Evolutionary conservation across 2,113 vertebrate genomes (phyloP).

Genomic region (Todiramphus chloris): DNA sequence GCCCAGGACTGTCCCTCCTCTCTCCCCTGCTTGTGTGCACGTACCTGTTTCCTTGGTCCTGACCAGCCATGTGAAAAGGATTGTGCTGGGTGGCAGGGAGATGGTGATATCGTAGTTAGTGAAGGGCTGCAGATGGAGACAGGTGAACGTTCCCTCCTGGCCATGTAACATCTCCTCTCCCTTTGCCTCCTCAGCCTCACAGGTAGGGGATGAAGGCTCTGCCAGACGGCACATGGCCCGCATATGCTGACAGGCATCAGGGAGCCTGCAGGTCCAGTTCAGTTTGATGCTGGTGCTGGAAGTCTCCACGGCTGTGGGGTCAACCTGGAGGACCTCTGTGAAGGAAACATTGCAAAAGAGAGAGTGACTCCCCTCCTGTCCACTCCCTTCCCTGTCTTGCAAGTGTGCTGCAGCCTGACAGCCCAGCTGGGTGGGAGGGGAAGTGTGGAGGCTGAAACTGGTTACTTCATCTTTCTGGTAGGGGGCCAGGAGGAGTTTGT

Average conservation of each 20-base stretch:
- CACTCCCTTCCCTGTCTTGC: background rate
- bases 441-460: background rate
- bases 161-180: background rate
- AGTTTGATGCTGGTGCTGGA: slow-evolving; percentile 27
- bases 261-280: background rate
- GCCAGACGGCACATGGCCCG: background rate
- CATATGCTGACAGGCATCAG: background rate
- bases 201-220: background rate
- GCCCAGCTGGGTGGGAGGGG: background rate
- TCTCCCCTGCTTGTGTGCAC: background rate
- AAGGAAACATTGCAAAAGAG: background rate
- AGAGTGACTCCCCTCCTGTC: background rate
- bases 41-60: background rate
- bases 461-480: background rate
- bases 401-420: background rate
- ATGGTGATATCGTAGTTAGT: background rate
- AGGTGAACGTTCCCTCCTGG: background rate
- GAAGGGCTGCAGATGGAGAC: background rate
- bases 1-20: background rate
- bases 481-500: background rate
- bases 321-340: background rate
- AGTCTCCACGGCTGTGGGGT: background rate
- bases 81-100: background rate
- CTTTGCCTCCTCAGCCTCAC: background rate
- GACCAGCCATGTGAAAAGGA: background rate